Percentiles rank a stretch among this genome's conserved stretches.
Conservation (phyloP, 2,888 invertebrate genomes). For the Oconnorella tubifera region DNA sequence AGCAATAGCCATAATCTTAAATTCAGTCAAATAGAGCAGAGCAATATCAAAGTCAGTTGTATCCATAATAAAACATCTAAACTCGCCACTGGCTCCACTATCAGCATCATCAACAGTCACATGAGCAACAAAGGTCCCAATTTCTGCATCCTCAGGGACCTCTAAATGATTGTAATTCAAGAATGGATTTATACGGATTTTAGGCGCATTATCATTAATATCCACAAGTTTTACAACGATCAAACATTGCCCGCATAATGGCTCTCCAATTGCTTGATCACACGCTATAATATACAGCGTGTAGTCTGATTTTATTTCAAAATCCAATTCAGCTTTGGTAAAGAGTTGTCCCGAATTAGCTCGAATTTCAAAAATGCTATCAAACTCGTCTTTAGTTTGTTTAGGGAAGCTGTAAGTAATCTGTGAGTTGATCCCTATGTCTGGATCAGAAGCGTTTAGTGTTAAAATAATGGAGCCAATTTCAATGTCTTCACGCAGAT, state of each 20-base stretch:
- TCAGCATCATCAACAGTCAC: conserved; percentile 24
- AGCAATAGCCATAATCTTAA: conserved; percentile 56
- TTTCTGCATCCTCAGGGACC: conserved; percentile 19
- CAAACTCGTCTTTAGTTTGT: conserved; percentile 16
- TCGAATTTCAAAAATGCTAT: conserved; percentile 14
- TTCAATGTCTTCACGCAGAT: conserved; percentile 23
- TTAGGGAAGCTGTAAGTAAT: conserved; percentile 15
- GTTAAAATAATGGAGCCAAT: conserved; percentile 20
- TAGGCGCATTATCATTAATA: conserved; percentile 23
- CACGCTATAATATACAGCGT: conserved; percentile 20
- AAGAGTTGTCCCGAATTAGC: conserved; percentile 15
- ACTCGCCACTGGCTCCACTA: conserved; percentile 24
- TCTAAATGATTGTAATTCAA: background rate
- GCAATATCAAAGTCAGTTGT: conserved; percentile 29
- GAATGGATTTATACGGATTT: conserved; percentile 16
- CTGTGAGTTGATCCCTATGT: conserved; percentile 29
- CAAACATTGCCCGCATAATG: conserved; percentile 15
- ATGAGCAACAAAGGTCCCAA: conserved; percentile 28
- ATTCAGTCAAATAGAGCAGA: conserved; percentile 43
- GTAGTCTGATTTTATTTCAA: conserved; percentile 11
- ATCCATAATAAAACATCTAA: conserved; percentile 16
- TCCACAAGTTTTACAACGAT: conserved; percentile 20
- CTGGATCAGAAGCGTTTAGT: conserved; percentile 29
- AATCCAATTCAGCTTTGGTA: conserved; percentile 17
- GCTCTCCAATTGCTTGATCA: conserved; percentile 12